These are phyloP conservation scores for Drosophila fungiperda DNA, from an alignment of 2,888 invertebrate genomes.

Conservation along the genomic window DNA sequence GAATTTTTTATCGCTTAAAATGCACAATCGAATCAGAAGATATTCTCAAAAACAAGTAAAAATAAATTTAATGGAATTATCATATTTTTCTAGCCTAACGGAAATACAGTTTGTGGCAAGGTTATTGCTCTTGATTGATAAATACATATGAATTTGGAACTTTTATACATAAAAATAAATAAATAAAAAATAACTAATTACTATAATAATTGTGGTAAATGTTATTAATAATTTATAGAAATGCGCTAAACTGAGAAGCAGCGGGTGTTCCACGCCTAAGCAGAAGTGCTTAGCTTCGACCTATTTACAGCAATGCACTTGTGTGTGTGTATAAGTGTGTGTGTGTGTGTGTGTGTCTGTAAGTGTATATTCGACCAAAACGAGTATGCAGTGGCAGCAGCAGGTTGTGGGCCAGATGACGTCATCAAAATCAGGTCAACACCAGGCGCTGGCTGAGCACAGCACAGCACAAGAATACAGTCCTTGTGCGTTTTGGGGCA, in stretches of 20 bases:
- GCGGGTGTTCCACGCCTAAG: conserved; percentile 14
- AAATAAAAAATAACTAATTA: background rate
- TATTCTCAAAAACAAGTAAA: background rate
- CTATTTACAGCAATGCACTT: conserved; percentile 53
- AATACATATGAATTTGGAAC: background rate
- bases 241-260: conserved; percentile 15
- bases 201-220: no score
- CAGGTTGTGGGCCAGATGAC: conserved; percentile 66
- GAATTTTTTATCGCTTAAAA: background rate
- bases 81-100: no score
- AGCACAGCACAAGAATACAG: conserved; percentile 10
- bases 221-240: background rate
- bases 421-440: conserved; percentile 81
- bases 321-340: background rate
- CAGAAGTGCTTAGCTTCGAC: conserved; percentile 38
- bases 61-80: no score
- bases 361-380: conserved; percentile 1
- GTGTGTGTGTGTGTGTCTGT: background rate
- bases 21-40: background rate
- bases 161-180: background rate
- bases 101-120: background rate
- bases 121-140: background rate
- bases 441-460: conserved; percentile 40
- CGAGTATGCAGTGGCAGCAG: conserved; percentile 22
- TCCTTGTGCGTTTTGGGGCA: conserved; percentile 36